Percentiles rank a stretch among this genome's conserved stretches.
Evolutionary conservation across 1,140 invertebrate species (phyloP).

Genomic region (Heliconius hermathena): DNA sequence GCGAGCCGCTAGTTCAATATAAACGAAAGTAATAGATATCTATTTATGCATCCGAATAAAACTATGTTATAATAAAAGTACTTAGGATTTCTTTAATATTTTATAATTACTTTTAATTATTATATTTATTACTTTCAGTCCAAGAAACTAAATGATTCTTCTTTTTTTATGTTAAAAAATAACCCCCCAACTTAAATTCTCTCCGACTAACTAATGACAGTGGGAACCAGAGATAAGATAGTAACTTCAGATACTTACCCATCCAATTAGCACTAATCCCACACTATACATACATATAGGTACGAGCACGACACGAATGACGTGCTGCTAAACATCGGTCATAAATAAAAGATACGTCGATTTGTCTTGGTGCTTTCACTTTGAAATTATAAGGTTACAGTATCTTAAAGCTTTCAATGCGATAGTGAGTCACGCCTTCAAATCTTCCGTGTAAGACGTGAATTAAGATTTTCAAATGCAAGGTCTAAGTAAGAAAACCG

Average conservation of each 20-base stretch:
- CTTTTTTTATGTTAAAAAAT: background rate
- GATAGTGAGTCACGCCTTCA: constrained; percentile 27
- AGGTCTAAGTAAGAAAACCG: constrained; percentile 47
- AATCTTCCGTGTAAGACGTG: constrained; percentile 39
- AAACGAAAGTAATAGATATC: too few species aligned
- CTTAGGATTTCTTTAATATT: too few species aligned
- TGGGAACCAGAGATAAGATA: constrained; percentile 41
- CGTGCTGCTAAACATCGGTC: constrained; percentile 14
- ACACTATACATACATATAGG: constrained; percentile 13
- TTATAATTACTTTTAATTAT: too few species aligned
- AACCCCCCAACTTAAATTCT: background rate
- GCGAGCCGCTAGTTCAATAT: too few species aligned
- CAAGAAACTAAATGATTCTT: too few species aligned
- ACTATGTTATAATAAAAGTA: too few species aligned
- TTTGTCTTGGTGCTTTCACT: constrained; percentile 63
- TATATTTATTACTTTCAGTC: too few species aligned
- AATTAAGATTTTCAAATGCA: constrained; percentile 42
- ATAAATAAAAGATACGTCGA: constrained; percentile 46
- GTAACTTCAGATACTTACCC: constrained; percentile 13
- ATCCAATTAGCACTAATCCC: constrained; percentile 43
- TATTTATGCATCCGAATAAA: too few species aligned
- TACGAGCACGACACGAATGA: constrained; percentile 18
- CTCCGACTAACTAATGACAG: constrained; percentile 27
- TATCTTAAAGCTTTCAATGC: constrained; percentile 40
- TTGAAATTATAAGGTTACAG: constrained; percentile 50